Evolutionary conservation across 2,113 vertebrate species (phyloP), one percentile per base, ranked within the genome.

Genomic region (Stegastes partitus): DNA sequence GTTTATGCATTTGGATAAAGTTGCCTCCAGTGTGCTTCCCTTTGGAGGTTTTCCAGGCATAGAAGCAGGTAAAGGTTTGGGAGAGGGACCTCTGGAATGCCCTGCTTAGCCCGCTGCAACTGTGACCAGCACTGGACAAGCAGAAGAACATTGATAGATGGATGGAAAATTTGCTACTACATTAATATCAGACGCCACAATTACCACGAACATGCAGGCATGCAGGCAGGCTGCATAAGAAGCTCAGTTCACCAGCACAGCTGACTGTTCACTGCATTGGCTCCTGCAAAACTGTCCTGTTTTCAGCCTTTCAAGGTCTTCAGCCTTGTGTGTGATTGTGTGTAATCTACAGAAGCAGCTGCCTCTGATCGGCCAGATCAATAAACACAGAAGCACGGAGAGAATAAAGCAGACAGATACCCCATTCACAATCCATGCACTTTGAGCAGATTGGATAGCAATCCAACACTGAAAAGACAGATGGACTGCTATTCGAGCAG

Each of bases 251-350:
- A n/a, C 18, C 67, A 18, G 3, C 59, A 18, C 59, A 45, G 39
- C 11, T 18, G 59, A 25, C 14, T 45, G 16, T 23, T 21, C 4
- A 49, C 54, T 56, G 37, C 23, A 69, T 37, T 53, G 56, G 67
- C 67, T 57, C 37, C 11, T 25, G 11, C 21, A 15, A 39, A 12
- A 61, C 57, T 39, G 49, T 9, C 50, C 34, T 12, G 14, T 39
- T 25, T 53, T 68, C 34, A 26, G 65, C 50, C 49, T 21, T 58
- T n/a, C 11, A 21, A 58, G 34, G 34, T 61, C 57, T 68, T 55
- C 16, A 25, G 28, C 31, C 21, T 68, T 25, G 12, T 34, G 64
- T 51, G 50, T 42, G 39, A 28, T 16, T 50, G 47, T 50, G 47
- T 50, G 39, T 31, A 11, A 47, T 39, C 37, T 51, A 34, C 14